Evolutionary conservation across 2,888 invertebrate genomes (phyloP).

Genomic region (Melanargia galathea): DNA sequence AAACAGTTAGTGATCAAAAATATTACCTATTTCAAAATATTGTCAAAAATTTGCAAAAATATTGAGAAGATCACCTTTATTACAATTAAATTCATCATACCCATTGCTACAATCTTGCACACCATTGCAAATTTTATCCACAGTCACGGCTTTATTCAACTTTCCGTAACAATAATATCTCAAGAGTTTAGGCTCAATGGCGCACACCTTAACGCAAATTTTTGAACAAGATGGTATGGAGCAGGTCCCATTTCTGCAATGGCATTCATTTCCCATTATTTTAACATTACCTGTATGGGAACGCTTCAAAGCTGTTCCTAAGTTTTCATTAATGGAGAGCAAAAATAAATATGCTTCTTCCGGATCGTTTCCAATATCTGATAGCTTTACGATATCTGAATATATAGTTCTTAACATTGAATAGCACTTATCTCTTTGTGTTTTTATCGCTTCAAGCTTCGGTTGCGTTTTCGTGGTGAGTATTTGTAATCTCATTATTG

Average conservation of each 20-base stretch:
- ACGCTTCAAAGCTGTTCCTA: conserved; percentile 58
- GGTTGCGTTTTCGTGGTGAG: conserved; percentile 42
- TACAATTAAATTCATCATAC: conserved; percentile 64
- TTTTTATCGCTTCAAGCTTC: conserved; percentile 46
- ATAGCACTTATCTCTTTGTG: conserved; percentile 54
- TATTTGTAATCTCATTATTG: conserved; percentile 51
- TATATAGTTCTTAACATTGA: conserved; percentile 51
- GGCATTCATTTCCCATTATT: conserved; percentile 53
- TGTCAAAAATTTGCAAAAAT: not conserved
- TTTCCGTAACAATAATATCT: conserved; percentile 52
- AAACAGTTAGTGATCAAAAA: not conserved
- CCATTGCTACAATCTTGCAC: conserved; percentile 56
- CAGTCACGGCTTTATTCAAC: conserved; percentile 46
- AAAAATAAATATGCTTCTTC: conserved; percentile 54
- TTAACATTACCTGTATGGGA: conserved; percentile 62
- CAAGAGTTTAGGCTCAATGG: conserved; percentile 53
- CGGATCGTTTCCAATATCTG: conserved; percentile 43
- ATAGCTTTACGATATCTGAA: conserved; percentile 45
- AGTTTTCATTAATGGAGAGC: conserved; percentile 51
- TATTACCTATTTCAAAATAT: conserved; percentile 6
- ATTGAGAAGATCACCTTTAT: conserved; percentile 48
- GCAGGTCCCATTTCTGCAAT: conserved; percentile 56
- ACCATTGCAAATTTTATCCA: conserved; percentile 60
- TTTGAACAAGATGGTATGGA: conserved; percentile 52
- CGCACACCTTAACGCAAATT: conserved; percentile 56